These are phyloP conservation scores for Dendrolimus punctatus DNA, from an alignment of 1,140 invertebrate species.

Conservation along the genomic window DNA sequence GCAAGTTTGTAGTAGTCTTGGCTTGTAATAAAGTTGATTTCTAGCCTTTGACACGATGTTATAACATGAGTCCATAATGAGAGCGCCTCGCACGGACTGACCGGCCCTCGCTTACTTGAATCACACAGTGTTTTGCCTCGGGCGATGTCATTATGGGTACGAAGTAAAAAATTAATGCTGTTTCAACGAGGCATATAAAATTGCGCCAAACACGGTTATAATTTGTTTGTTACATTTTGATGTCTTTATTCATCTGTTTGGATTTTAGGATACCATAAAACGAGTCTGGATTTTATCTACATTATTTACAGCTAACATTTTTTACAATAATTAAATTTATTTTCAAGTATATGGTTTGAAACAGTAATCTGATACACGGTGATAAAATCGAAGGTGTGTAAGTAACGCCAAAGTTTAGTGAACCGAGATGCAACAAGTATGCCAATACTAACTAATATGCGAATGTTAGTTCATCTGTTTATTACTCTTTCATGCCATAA, in stretches of 20 bases:
- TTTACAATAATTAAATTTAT: no score
- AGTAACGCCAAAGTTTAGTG: no score
- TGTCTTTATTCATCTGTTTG: constrained; percentile 4
- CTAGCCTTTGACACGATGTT: constrained; percentile 23
- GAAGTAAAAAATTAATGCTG: constrained; percentile 31
- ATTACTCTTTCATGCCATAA: no score
- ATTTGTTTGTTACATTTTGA: neutral
- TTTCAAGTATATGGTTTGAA: no score
- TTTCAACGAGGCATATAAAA: constrained; percentile 17
- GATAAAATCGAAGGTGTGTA: no score
- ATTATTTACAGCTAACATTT: no score
- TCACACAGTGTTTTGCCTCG: constrained; percentile 29
- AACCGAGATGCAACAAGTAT: no score
- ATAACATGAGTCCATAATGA: constrained; percentile 30
- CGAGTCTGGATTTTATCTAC: no score
- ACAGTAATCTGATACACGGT: no score
- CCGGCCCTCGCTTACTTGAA: constrained; percentile 25
- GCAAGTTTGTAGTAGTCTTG: constrained; percentile 5
- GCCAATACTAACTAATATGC: no score
- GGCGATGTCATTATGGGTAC: constrained; percentile 35
- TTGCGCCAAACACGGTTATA: constrained; percentile 8
- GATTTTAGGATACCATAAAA: no score
- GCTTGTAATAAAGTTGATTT: constrained; percentile 30
- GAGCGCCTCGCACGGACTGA: constrained; percentile 21
- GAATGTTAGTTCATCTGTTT: no score